These are phyloP conservation scores for Aphidoletes aphidimyza DNA, from an alignment of 2,888 invertebrate genomes.

Conservation along the genomic window DNA sequence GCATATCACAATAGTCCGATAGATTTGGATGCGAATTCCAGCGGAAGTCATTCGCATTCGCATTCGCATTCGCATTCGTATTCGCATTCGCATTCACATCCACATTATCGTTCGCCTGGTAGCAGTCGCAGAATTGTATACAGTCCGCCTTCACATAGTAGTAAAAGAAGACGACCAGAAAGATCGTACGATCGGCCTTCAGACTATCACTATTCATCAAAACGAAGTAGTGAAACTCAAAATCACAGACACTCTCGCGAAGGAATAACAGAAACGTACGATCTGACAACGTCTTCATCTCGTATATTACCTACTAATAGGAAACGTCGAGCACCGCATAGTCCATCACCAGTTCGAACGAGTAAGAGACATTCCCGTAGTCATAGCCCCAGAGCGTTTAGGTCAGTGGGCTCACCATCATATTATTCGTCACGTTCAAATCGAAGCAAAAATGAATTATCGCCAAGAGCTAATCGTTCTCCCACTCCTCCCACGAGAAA, in stretches of 20 bases:
- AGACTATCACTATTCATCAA: constrained; percentile 56
- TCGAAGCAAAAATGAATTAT: constrained; percentile 54
- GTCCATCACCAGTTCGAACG: constrained; percentile 61
- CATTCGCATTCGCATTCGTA: constrained; percentile 57
- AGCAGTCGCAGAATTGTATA: constrained; percentile 61
- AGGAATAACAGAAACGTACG: constrained; percentile 18
- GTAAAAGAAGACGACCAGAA: constrained; percentile 62
- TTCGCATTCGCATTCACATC: constrained; percentile 60
- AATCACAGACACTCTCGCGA: constrained; percentile 50
- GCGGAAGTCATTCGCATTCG: constrained; percentile 54
- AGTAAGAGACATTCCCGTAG: constrained; percentile 57
- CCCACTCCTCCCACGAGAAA: constrained; percentile 65
- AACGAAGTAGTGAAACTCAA: constrained; percentile 57
- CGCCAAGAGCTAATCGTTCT: constrained; percentile 58
- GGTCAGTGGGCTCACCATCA: constrained; percentile 44
- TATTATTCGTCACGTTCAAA: constrained; percentile 54
- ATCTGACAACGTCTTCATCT: constrained; percentile 35
- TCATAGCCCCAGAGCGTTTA: constrained; percentile 58
- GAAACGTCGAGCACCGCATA: constrained; percentile 62
- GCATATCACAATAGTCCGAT: constrained; percentile 58
- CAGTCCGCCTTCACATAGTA: constrained; percentile 61
- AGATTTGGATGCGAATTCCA: constrained; percentile 56
- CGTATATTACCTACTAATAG: constrained; percentile 58
- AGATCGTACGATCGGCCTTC: constrained; percentile 57
- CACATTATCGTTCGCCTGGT: background rate